phyloP scores from a whole-genome alignment of 1,140 invertebrate species.

The Rhyzopertha dominica region DNA sequence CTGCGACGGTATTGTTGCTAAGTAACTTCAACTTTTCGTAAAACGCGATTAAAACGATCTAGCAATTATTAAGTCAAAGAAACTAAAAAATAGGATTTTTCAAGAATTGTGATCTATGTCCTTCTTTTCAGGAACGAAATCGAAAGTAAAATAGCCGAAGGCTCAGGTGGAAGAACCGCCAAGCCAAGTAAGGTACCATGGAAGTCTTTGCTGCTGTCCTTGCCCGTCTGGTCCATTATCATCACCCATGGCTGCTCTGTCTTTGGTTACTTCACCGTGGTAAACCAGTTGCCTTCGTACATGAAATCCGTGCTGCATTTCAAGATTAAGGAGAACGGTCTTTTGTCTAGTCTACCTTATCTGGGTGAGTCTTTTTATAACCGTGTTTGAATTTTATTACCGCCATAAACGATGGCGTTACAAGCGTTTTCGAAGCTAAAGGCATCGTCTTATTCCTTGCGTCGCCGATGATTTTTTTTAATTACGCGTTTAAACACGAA shows the following conservation, averaged over 20 bases:
- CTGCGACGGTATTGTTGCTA: no score
- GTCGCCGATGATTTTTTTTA: no score
- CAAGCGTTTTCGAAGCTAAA: no score
- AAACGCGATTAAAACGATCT: no score
- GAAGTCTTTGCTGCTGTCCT: constrained; percentile 69
- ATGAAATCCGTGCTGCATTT: constrained; percentile 86
- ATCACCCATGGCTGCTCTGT: constrained; percentile 86
- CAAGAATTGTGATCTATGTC: no score
- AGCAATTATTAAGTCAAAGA: no score
- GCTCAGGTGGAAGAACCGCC: constrained; percentile 24
- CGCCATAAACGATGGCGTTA: no score
- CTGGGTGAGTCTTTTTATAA: constrained; percentile 47
- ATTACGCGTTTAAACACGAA: no score
- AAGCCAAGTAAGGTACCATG: constrained; percentile 72
- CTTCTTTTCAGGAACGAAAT: no score
- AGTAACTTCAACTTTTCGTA: no score
- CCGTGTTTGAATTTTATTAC: constrained; percentile 6
- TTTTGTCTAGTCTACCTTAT: constrained; percentile 84
- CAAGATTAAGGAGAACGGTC: constrained; percentile 79
- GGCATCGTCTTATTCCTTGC: no score
- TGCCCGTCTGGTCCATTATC: constrained; percentile 88
- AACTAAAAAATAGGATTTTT: no score
- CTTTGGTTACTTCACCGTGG: constrained; percentile 91
- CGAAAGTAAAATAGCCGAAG: constrained; percentile 62
- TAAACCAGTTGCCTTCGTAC: constrained; percentile 91